Conservation (phyloP, 2,888 invertebrate genomes). For the Byasa hedistus region DNA sequence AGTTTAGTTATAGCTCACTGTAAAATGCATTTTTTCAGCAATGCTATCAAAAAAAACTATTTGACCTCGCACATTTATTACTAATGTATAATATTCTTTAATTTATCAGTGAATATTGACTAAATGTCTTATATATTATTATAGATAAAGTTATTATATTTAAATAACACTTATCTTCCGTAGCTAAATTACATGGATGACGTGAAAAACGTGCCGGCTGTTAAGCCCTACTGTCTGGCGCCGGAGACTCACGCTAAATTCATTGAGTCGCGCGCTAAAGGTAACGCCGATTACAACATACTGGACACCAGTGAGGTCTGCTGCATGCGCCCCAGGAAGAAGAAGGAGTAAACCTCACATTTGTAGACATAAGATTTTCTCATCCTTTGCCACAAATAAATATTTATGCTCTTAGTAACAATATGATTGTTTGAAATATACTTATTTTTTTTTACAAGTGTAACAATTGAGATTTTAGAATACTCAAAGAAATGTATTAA, state of each 20-base stretch:
- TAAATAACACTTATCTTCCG: slow-evolving; percentile 23
- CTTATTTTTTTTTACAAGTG: too few species aligned
- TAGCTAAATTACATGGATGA: slow-evolving; percentile 81
- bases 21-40: too few species aligned
- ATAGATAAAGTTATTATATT: not conserved
- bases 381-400: not conserved
- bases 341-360: slow-evolving; percentile 58
- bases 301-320: slow-evolving; percentile 70
- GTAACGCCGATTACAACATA: slow-evolving; percentile 85
- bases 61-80: too few species aligned
- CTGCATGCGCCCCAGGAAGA: slow-evolving; percentile 72
- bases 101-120: too few species aligned
- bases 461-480: not conserved
- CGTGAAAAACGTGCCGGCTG: slow-evolving; percentile 85
- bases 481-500: not conserved
- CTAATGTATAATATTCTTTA: too few species aligned
- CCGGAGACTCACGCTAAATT: slow-evolving; percentile 87
- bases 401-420: not conserved
- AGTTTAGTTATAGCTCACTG: too few species aligned
- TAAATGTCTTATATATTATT: too few species aligned
- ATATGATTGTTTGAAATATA: not conserved
- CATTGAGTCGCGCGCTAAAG: slow-evolving; percentile 82
- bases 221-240: slow-evolving; percentile 83
- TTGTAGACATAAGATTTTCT: not conserved
- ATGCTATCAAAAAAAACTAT: too few species aligned